These are phyloP conservation scores for Pristionchus fissidentatus DNA, from an alignment of 2,888 invertebrate species.

Conservation along the genomic window DNA sequence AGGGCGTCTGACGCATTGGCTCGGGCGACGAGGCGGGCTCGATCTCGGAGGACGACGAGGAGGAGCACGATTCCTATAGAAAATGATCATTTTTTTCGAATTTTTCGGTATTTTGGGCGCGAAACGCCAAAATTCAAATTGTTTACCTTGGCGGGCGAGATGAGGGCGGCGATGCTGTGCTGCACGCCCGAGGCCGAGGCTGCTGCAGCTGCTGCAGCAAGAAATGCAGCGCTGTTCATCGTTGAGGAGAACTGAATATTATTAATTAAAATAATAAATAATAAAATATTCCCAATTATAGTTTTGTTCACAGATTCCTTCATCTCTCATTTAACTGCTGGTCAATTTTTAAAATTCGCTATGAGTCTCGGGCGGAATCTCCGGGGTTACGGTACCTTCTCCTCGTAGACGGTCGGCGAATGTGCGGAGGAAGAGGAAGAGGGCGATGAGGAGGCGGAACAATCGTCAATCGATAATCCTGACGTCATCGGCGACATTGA, in stretches of 20 bases:
- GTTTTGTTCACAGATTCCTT: too few relatives aligned
- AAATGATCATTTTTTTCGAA: not conserved
- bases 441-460: not conserved
- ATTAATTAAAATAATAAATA: too few relatives aligned
- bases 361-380: not conserved
- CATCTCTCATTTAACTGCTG: not conserved
- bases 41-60: constrained; percentile 4
- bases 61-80: constrained; percentile 32
- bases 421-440: not conserved
- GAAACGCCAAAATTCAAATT: not conserved
- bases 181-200: not conserved
- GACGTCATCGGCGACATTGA: constrained; percentile 44
- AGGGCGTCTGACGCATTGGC: constrained; percentile 7
- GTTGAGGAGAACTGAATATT: not conserved
- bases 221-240: not conserved
- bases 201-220: not conserved
- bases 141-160: constrained; percentile 36
- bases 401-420: not conserved
- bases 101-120: not conserved
- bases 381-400: constrained; percentile 43
- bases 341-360: not conserved
- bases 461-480: not conserved
- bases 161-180: constrained; percentile 35
- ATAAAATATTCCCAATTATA: not conserved
- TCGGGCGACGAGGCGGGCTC: constrained; percentile 11